Evolutionary conservation across 2,113 vertebrate genomes (phyloP).

Genomic region (Pedetes capensis): DNA sequence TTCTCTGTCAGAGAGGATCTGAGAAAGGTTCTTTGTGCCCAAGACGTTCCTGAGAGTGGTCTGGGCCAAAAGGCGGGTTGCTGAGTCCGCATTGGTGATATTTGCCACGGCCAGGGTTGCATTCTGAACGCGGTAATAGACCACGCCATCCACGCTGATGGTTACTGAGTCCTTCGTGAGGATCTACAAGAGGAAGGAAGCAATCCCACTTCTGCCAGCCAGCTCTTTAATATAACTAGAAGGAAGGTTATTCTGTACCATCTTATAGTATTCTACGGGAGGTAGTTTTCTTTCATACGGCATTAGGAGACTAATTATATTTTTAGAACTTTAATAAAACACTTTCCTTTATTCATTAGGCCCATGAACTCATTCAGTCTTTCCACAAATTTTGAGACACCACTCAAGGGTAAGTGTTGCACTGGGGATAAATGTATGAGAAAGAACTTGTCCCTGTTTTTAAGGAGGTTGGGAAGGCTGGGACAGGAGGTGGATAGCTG

Average conservation of each 20-base stretch:
- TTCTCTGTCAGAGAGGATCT: slow-evolving; percentile 97
- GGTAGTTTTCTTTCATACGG: neutral
- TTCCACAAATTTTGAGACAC: neutral
- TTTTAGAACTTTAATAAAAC: neutral
- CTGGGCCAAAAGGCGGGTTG: slow-evolving; percentile 94
- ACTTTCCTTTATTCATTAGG: neutral
- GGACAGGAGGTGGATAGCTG: neutral
- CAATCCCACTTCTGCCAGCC: rapidly evolving
- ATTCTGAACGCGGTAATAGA: slow-evolving; percentile 96
- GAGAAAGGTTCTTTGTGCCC: slow-evolving; percentile 95
- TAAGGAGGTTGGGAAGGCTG: neutral
- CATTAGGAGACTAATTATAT: neutral
- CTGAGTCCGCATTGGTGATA: slow-evolving; percentile 94
- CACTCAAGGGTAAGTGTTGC: neutral
- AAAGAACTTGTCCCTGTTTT: neutral
- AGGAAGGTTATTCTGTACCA: neutral
- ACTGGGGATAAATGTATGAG: neutral
- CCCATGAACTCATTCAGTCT: neutral
- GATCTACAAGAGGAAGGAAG: slow-evolving; percentile 82
- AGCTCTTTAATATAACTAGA: neutral
- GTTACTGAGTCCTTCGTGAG: slow-evolving; percentile 98
- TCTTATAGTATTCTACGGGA: no score
- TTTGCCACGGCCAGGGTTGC: slow-evolving; percentile 94
- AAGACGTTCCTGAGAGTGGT: slow-evolving; percentile 96
- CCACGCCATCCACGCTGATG: slow-evolving; percentile 93